Conservation (phyloP, 2,113 vertebrate species). For the Dolichotis patagonum region DNA sequence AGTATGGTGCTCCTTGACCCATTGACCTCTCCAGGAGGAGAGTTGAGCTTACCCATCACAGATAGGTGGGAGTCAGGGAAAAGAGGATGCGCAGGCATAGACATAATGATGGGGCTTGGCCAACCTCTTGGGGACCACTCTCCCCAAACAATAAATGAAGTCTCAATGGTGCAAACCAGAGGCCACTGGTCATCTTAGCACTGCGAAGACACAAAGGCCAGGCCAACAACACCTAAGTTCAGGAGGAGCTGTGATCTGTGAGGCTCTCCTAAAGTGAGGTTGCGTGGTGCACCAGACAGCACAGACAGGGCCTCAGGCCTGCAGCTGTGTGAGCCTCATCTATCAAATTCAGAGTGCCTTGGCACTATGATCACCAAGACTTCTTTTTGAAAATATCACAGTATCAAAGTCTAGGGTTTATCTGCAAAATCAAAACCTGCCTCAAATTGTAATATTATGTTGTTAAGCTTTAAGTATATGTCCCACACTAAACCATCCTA, state of each 20-base stretch:
- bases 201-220: background rate
- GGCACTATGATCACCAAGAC: background rate
- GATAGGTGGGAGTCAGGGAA: background rate
- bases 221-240: too few relatives aligned
- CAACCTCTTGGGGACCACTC: background rate
- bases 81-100: background rate
- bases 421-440: background rate
- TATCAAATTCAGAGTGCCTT: background rate
- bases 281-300: background rate
- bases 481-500: background rate
- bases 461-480: background rate
- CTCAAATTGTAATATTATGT: background rate
- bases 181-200: background rate
- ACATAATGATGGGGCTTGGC: background rate
- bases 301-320: background rate
- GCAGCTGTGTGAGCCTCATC: fast-evolving
- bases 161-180: background rate
- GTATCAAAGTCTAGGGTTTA: constrained; percentile 28
- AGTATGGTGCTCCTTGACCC: background rate
- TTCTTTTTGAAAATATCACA: background rate
- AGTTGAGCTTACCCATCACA: background rate
- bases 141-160: background rate
- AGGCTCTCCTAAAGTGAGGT: background rate
- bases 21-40: background rate
- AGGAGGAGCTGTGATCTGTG: too few relatives aligned